phyloP scores from a whole-genome alignment of 2,113 vertebrate species.

The Mustelus asterias region DNA sequence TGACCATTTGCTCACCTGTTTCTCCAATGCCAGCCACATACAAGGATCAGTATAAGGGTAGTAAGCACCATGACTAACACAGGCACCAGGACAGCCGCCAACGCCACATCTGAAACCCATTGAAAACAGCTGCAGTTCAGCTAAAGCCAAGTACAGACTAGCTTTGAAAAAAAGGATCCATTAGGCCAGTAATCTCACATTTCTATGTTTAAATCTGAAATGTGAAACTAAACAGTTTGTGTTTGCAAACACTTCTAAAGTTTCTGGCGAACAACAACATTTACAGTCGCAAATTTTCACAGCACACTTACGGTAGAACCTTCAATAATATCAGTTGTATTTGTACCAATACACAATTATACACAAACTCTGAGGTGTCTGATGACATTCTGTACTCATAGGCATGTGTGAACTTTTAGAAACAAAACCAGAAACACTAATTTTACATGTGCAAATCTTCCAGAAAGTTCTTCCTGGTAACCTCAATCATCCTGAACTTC shows the following conservation, averaged over 20 bases:
- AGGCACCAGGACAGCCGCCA: conserved; percentile 83
- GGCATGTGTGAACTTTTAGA: neutral
- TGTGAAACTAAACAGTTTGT: neutral
- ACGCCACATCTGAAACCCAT: conserved; percentile 68
- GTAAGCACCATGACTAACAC: conserved; percentile 83
- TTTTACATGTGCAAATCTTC: neutral
- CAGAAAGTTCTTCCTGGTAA: neutral
- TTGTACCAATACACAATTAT: neutral
- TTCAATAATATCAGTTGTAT: conserved; percentile 1
- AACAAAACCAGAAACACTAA: neutral
- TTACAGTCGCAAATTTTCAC: neutral
- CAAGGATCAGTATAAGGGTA: conserved; percentile 66
- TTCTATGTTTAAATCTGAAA: conserved; percentile 23
- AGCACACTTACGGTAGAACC: neutral
- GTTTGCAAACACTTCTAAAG: neutral
- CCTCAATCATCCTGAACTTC: neutral
- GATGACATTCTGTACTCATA: neutral
- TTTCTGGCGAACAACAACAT: neutral
- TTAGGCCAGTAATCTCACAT: conserved; percentile 9
- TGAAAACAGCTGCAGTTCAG: conserved; percentile 42
- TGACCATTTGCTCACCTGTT: conserved; percentile 65
- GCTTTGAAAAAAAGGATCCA: neutral
- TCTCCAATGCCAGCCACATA: conserved; percentile 84
- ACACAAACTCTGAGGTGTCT: neutral
- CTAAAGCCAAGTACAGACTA: neutral